Evolutionary conservation across 2,113 vertebrate genomes (phyloP).

Genomic region (Pangasianodon hypophthalmus): DNA sequence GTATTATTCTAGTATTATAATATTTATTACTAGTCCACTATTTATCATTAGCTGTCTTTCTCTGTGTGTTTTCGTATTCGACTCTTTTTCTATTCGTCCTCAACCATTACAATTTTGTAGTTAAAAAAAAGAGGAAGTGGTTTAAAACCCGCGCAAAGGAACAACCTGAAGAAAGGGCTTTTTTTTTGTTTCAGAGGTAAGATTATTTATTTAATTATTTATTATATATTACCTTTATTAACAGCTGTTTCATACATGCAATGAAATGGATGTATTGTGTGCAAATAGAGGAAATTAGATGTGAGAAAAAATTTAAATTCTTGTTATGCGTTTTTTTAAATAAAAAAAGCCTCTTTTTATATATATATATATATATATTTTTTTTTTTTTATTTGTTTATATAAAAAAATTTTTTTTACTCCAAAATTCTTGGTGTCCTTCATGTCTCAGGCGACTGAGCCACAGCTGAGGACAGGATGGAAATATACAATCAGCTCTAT

Average conservation of each 20-base stretch:
- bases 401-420: not conserved
- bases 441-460: not conserved
- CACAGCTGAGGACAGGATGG: not conserved
- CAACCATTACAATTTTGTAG: not conserved
- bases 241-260: not conserved
- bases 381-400: not conserved
- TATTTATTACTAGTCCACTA: not conserved
- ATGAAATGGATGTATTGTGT: not conserved
- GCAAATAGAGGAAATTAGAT: not conserved
- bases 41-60: not conserved
- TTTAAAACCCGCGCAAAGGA: not conserved
- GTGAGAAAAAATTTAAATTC: not conserved
- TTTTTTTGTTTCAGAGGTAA: slow-evolving; percentile 12
- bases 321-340: too few relatives aligned
- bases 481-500: not conserved
- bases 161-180: not conserved
- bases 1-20: not conserved
- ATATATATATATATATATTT: not conserved
- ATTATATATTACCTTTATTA: not conserved
- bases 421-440: slow-evolving; percentile 15
- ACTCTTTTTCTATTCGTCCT: not conserved
- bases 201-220: not conserved
- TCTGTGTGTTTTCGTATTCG: not conserved
- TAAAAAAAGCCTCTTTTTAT: too few relatives aligned
- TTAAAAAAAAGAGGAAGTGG: not conserved